Evolutionary conservation across 1,140 invertebrate species (phyloP), one percentile per base, ranked within the genome.

Genomic region (Charaxes varanes): DNA sequence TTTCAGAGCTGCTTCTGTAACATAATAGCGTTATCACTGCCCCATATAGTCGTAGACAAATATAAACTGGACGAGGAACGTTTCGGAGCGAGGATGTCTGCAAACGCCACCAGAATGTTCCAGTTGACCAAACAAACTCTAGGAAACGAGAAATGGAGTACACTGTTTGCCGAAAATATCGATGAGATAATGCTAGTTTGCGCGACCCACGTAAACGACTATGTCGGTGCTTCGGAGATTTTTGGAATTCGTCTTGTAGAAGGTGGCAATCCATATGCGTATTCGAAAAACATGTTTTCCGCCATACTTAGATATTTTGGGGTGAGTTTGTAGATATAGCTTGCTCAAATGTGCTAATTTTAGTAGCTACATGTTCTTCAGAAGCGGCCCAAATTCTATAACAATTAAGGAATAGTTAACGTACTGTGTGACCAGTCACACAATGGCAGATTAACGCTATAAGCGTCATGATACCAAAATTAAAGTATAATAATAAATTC

Each of bases 231-330:
- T 0, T 54, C 48, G 21, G 30, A 48, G 36, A 22, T 53, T 23
- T 73, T 73, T 35, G 31, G 47, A 10, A 31, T 77, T 5, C 30
- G 62, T 7, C 31, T 73, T 15, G 38, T 52, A 12, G 35, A 24
- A 7, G 49, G 21, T 43, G 15, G n/a, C 37, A 48, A 41, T 18
- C 53, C 58, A 1, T 71, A 56, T 13, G 51, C 51, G 17, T 73
- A 71, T 32, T 51, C 68, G 1, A 70, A 73, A 32, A 28, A 35
- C n/a, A 50, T 79, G 8, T 84, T 72, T 44, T 40, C 23, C n/a
- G 59, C 53, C 8, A 64, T 79, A 18, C 44, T 85, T 0, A 62
- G 53, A 31, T 77, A 74, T 52, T 70, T 83, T 41, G 66, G 72
- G 24, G 83, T 84, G 55, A 68, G 73, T 61, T n/a, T n/a, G n/a